Conservation (phyloP, 2,797 vertebrate species). For the Helostoma temminkii region DNA sequence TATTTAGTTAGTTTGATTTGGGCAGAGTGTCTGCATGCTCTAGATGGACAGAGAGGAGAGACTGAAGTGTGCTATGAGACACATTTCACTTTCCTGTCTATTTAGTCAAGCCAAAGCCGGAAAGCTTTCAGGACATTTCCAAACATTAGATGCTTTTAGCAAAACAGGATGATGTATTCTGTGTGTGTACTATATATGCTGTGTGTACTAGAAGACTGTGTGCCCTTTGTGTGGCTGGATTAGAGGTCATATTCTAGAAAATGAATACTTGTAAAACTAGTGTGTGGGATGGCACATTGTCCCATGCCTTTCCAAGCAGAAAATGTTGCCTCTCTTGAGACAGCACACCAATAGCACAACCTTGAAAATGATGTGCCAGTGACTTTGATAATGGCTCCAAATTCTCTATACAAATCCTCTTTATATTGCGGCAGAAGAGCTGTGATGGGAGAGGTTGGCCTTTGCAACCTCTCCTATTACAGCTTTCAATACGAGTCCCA, state of each 20-base stretch:
- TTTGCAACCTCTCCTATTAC: conserved; percentile 4
- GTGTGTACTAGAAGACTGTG: conserved; percentile 7
- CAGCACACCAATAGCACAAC: conserved; percentile 39
- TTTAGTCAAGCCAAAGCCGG: conserved; percentile 19
- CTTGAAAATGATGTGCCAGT: conserved; percentile 20
- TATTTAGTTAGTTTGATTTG: not conserved
- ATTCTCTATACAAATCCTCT: not conserved
- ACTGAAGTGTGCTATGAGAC: conserved; percentile 11
- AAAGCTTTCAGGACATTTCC: conserved; percentile 20
- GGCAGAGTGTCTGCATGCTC: conserved; percentile 13
- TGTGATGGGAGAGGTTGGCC: too few relatives aligned
- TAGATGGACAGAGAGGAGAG: not conserved
- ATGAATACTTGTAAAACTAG: conserved; percentile 47
- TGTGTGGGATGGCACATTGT: conserved; percentile 37
- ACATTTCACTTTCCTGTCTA: not conserved
- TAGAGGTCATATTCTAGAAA: conserved; percentile 64
- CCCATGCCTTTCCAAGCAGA: conserved; percentile 68
- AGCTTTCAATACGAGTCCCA: conserved; percentile 25
- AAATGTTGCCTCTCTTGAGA: conserved; percentile 67
- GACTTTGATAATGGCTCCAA: conserved; percentile 13
- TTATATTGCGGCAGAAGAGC: not conserved
- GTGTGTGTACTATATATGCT: too few relatives aligned
- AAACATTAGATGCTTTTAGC: conserved; percentile 18
- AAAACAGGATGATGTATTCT: not conserved
- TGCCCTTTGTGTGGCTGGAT: conserved; percentile 24